Conservation (phyloP, 2,888 invertebrate genomes). For the Pristionchus entomophagus region DNA sequence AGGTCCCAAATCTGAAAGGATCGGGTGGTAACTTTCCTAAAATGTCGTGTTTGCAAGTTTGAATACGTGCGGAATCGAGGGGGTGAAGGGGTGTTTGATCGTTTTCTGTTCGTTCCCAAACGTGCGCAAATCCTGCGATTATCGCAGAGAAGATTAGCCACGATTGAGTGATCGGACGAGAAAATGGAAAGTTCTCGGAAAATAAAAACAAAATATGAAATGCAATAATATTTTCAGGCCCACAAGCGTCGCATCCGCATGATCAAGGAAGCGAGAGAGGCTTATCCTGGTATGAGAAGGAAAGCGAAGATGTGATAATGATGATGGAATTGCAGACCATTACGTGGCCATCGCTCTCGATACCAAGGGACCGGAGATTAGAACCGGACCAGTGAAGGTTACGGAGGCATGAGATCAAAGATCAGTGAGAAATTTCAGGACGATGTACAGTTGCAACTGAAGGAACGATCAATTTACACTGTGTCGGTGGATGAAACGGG, state of each 20-base stretch:
- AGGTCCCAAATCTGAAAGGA: no score
- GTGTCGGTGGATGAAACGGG: slow-evolving; percentile 26
- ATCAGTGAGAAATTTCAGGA: background rate
- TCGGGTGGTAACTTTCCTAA: no score
- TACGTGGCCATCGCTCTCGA: slow-evolving; percentile 73
- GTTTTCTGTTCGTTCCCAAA: slow-evolving; percentile 33
- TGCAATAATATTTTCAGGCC: background rate
- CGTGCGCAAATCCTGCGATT: background rate
- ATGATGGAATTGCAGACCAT: slow-evolving; percentile 51
- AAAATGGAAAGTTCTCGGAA: background rate
- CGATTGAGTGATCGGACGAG: background rate
- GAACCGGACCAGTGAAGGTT: slow-evolving; percentile 47
- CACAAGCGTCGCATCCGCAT: slow-evolving; percentile 12
- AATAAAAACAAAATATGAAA: background rate
- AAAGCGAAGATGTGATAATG: background rate
- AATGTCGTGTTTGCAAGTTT: no score
- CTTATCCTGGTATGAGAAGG: background rate
- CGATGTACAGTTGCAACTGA: background rate
- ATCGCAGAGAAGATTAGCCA: background rate
- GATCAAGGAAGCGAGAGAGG: slow-evolving; percentile 36
- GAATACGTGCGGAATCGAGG: no score
- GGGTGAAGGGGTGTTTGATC: background rate
- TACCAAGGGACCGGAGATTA: slow-evolving; percentile 48
- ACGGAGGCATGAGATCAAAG: background rate
- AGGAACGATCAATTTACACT: background rate